Evolutionary conservation across 2,113 vertebrate species (phyloP).

Genomic region (Chaetops frenatus): DNA sequence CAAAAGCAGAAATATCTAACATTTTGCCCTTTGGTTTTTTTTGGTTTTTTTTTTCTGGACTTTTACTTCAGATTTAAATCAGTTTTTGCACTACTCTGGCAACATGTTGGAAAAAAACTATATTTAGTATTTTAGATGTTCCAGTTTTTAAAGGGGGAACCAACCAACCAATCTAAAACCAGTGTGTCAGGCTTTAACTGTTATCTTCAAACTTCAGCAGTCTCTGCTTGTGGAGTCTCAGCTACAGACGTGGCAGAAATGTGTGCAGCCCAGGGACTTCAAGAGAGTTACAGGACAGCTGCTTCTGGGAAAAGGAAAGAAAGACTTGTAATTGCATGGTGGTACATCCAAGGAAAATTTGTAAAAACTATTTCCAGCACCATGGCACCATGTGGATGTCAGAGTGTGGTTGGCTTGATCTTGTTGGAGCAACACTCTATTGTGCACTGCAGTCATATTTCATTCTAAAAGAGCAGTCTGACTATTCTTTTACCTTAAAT

Average conservation of each 20-base stretch:
- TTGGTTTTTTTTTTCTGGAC: not conserved
- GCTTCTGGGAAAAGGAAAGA: not conserved
- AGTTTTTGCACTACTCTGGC: not conserved
- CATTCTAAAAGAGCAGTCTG: not conserved
- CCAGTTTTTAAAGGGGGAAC: not conserved
- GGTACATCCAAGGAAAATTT: not conserved
- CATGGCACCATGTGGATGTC: not conserved
- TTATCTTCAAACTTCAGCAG: not conserved
- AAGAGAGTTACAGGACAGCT: not conserved
- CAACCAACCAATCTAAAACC: not conserved
- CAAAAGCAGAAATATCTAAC: not conserved
- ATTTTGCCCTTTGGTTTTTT: too few relatives aligned
- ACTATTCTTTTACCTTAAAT: not conserved
- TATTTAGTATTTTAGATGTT: not conserved
- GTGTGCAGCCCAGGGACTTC: not conserved
- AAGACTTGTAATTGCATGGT: not conserved
- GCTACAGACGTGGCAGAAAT: not conserved
- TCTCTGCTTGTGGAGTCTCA: not conserved
- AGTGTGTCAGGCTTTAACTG: not conserved
- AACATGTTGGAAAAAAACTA: not conserved
- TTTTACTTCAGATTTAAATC: not conserved
- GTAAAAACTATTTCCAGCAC: not conserved
- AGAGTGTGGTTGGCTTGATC: not conserved
- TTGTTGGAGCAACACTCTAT: not conserved
- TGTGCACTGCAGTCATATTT: not conserved